Conservation (phyloP, 2,797 vertebrate genomes). For the Peromyscus eremicus region DNA sequence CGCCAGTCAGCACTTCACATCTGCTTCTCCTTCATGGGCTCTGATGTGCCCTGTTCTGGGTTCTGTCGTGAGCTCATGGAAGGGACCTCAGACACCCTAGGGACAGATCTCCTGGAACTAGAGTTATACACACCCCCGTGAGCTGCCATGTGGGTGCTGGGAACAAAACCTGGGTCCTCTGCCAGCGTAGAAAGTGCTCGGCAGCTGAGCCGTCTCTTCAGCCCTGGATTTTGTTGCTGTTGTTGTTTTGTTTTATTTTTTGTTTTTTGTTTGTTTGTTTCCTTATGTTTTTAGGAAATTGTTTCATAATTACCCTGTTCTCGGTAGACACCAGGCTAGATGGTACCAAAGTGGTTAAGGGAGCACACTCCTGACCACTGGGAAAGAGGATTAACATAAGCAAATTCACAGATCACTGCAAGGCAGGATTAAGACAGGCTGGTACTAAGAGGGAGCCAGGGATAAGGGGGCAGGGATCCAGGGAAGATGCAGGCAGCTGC, state of each 20-base stretch:
- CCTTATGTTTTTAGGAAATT: slow-evolving; percentile 25
- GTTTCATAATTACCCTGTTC: slow-evolving; percentile 4
- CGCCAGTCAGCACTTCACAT: slow-evolving; percentile 5
- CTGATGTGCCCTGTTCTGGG: background rate
- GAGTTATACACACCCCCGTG: background rate
- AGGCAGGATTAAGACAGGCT: slow-evolving; percentile 35
- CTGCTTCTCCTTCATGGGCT: background rate
- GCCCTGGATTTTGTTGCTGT: background rate
- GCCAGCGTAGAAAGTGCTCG: background rate
- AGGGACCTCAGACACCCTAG: background rate
- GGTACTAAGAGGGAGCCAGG: background rate
- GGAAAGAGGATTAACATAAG: slow-evolving; percentile 21
- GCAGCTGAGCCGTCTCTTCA: background rate
- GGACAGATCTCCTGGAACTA: background rate
- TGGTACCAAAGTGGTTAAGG: background rate
- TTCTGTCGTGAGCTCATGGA: background rate
- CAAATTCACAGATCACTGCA: background rate
- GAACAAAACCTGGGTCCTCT: background rate
- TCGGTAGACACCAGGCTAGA: background rate
- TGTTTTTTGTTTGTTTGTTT: background rate
- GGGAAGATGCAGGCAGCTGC: background rate
- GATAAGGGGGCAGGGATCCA: background rate
- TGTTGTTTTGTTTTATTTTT: background rate
- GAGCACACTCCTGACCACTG: background rate
- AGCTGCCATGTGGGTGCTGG: background rate